These are phyloP conservation scores for Nicator chloris DNA, from an alignment of 2,113 vertebrate species.

Conservation along the genomic window DNA sequence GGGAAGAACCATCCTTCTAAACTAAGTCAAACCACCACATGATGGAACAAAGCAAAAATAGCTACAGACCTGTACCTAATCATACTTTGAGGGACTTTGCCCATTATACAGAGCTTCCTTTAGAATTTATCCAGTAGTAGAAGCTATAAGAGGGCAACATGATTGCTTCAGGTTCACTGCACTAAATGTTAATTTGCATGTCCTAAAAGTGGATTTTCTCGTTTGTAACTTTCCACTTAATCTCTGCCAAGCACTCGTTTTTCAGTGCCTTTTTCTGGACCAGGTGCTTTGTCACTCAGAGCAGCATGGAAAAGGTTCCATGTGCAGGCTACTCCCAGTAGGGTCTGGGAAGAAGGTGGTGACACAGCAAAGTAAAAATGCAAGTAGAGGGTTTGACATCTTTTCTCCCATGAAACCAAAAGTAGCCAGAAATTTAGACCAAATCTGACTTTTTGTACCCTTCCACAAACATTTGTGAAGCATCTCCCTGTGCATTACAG, in stretches of 20 bases:
- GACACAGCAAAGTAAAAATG: neutral
- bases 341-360: neutral
- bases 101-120: neutral
- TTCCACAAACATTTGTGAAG: neutral
- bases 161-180: neutral
- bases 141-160: neutral
- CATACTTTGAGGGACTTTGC: neutral
- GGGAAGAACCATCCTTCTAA: too few relatives aligned
- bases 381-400: neutral
- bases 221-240: neutral
- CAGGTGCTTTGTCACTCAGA: neutral
- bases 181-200: neutral
- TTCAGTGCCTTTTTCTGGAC: neutral
- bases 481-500: neutral
- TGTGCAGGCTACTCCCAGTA: rapidly evolving
- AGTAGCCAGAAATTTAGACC: neutral
- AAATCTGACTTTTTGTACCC: neutral
- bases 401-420: neutral
- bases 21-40: too few relatives aligned
- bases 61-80: neutral
- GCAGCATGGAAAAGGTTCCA: neutral
- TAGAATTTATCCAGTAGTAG: neutral
- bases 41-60: constrained; percentile 30
- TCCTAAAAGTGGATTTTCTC: neutral
- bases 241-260: neutral